Evolutionary conservation across 1,140 invertebrate species (phyloP).

Genomic region (Steinernema feltiae): DNA sequence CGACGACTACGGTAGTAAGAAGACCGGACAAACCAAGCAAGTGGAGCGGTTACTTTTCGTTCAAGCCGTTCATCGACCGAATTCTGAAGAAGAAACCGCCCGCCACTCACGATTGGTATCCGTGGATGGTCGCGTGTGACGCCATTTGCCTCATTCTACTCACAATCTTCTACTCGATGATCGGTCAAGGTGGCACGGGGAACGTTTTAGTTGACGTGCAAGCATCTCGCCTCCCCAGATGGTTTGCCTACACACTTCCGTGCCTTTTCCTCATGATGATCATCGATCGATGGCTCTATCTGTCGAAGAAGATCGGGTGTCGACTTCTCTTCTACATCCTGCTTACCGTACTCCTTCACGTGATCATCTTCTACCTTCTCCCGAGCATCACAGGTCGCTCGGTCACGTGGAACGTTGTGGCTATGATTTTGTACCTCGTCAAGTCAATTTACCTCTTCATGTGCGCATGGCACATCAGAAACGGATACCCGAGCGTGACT

Average conservation of each 20-base stretch:
- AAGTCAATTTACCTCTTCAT: conserved; percentile 6
- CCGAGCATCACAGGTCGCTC: background rate
- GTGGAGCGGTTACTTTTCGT: background rate
- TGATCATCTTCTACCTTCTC: conserved; percentile 8
- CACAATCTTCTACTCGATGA: conserved; percentile 12
- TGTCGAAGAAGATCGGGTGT: conserved; percentile 5
- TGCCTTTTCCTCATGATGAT: conserved; percentile 5
- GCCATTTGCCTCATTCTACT: background rate
- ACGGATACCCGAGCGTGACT: background rate
- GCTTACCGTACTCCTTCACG: background rate
- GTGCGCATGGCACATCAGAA: conserved; percentile 3
- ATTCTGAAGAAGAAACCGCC: conserved; percentile 6
- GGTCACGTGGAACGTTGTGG: background rate
- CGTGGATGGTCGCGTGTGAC: background rate
- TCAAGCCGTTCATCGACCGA: conserved; percentile 5
- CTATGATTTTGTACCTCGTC: background rate
- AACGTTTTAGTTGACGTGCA: background rate
- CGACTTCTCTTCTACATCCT: background rate
- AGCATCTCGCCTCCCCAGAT: background rate
- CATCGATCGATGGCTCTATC: background rate
- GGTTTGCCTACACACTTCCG: conserved; percentile 3
- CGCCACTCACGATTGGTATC: background rate
- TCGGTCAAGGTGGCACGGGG: background rate
- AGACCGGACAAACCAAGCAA: background rate
- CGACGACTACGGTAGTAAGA: conserved; percentile 1